phyloP scores from a whole-genome alignment of 2,113 vertebrate genomes.

The Columbina picui region DNA sequence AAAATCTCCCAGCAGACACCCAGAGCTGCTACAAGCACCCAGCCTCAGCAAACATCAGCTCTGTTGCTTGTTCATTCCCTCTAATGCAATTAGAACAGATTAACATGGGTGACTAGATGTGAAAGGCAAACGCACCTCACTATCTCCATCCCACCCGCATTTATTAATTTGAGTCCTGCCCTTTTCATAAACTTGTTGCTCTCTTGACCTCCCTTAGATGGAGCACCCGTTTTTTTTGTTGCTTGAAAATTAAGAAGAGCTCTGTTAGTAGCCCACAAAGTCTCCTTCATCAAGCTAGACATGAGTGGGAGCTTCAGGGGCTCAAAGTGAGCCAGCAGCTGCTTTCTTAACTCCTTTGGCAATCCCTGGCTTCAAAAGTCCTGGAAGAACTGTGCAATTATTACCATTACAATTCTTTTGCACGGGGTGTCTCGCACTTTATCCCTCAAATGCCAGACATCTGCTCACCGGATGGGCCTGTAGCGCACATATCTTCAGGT shows the following conservation, averaged over 20 bases:
- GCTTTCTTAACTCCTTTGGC: neutral
- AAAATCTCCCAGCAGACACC: neutral
- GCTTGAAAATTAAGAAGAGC: neutral
- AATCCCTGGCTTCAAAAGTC: neutral
- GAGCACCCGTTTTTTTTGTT: neutral
- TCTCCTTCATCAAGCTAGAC: neutral
- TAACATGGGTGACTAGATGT: constrained; percentile 59
- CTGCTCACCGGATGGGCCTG: neutral
- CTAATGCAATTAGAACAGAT: constrained; percentile 63
- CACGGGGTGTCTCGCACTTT: neutral
- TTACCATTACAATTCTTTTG: neutral
- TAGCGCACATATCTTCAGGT: neutral
- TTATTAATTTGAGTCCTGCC: constrained; percentile 49
- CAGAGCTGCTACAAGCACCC: neutral
- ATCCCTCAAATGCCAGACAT: rapidly evolving
- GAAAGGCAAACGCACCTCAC: constrained; percentile 30
- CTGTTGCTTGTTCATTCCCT: neutral
- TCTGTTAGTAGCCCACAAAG: neutral
- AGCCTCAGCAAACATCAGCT: neutral
- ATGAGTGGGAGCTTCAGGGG: rapidly evolving
- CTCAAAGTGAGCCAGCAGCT: neutral
- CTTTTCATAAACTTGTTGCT: neutral
- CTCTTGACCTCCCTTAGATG: constrained; percentile 15
- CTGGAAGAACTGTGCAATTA: neutral
- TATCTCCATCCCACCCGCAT: neutral